phyloP scores from a whole-genome alignment of 2,113 vertebrate genomes.

The Scalopus aquaticus region DNA sequence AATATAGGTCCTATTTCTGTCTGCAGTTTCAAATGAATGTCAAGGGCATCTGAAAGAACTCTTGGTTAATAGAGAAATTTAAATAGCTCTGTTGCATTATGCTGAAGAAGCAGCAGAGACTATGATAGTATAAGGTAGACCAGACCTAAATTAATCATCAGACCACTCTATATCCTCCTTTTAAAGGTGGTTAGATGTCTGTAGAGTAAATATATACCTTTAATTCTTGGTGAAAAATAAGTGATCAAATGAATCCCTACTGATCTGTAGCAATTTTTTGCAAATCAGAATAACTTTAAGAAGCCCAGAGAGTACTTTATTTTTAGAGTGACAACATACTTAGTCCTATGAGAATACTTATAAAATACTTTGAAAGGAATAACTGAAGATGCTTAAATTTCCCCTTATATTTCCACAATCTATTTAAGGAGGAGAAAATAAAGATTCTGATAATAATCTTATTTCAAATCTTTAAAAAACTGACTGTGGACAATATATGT shows the following conservation, averaged over 20 bases:
- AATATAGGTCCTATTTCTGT: background rate
- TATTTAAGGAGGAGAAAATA: slow-evolving; percentile 5
- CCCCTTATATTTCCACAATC: background rate
- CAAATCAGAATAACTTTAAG: background rate
- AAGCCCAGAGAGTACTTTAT: background rate
- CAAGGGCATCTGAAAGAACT: slow-evolving; percentile 40
- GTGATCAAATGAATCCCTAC: background rate
- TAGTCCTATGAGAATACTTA: background rate
- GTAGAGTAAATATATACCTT: slow-evolving; percentile 7
- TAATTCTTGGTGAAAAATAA: background rate
- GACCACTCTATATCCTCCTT: background rate
- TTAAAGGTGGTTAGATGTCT: slow-evolving; percentile 29
- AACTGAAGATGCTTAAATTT: background rate
- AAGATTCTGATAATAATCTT: background rate
- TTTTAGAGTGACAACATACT: background rate
- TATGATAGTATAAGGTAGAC: background rate
- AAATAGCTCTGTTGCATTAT: background rate
- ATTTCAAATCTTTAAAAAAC: background rate
- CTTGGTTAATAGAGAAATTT: background rate
- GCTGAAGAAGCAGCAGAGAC: background rate
- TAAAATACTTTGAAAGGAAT: background rate
- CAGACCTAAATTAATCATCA: slow-evolving; percentile 26
- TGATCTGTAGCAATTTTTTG: background rate
- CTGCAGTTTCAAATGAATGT: slow-evolving; percentile 49
- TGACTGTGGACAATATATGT: background rate